Conservation (phyloP, 2,113 vertebrate genomes). For the Neolamprologus ventralis region DNA sequence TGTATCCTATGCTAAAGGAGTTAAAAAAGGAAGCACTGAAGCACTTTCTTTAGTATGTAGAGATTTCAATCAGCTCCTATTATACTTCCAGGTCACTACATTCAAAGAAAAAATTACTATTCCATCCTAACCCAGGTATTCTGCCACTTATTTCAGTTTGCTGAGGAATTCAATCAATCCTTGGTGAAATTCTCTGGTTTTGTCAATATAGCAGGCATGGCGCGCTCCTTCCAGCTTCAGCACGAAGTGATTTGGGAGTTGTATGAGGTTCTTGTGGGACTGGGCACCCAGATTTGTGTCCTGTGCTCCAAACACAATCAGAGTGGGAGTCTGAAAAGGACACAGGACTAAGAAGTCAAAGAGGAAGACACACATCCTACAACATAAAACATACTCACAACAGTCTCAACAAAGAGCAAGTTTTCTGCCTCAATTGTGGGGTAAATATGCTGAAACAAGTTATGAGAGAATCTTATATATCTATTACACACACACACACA, state of each 20-base stretch:
- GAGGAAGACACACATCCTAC: not conserved
- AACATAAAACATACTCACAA: not conserved
- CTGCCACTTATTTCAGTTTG: conserved; percentile 57
- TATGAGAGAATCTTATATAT: not conserved
- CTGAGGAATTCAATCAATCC: conserved; percentile 82
- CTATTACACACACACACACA: not conserved
- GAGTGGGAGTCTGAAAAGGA: conserved; percentile 79
- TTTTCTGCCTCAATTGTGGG: not conserved
- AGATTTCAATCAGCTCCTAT: not conserved
- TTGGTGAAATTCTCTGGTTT: conserved; percentile 83
- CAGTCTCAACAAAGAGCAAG: not conserved
- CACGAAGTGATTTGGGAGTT: conserved; percentile 78
- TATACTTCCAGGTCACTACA: not conserved
- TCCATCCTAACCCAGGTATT: not conserved
- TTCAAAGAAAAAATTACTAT: not conserved
- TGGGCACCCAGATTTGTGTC: conserved; percentile 80
- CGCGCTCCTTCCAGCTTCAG: conserved; percentile 74
- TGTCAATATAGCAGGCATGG: conserved; percentile 93
- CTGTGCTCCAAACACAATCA: conserved; percentile 84
- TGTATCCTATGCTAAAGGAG: not conserved
- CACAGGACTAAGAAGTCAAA: not conserved
- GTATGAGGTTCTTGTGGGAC: conserved; percentile 82
- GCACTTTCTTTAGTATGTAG: not conserved
- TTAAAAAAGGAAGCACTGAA: not conserved
- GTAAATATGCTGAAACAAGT: not conserved